Percentiles rank a stretch among this genome's conserved stretches.
Conservation (phyloP, 2,113 vertebrate species). For the Diglossa brunneiventris region DNA sequence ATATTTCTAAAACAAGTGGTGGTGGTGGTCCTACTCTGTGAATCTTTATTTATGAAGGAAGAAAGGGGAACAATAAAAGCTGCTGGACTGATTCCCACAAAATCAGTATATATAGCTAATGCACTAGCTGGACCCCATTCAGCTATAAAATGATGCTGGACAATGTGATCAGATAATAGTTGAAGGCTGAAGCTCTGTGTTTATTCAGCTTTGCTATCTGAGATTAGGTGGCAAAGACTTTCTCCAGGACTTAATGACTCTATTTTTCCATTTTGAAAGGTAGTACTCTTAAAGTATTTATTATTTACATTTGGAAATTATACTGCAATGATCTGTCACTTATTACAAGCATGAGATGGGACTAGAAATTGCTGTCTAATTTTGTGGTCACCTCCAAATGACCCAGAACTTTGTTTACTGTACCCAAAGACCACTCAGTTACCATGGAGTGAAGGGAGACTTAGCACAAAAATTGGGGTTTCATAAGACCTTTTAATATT, state of each 20-base stretch:
- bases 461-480: neutral
- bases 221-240: conserved; percentile 32
- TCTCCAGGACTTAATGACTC: conserved; percentile 7
- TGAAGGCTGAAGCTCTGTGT: neutral
- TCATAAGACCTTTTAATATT: neutral
- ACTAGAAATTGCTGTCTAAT: neutral
- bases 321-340: neutral
- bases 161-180: conserved; percentile 25
- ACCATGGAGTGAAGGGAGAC: neutral
- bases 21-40: neutral
- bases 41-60: neutral
- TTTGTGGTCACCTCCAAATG: conserved; percentile 3
- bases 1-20: neutral
- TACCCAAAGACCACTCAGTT: neutral
- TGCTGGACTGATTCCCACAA: conserved; percentile 13
- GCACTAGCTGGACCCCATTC: conserved; percentile 38
- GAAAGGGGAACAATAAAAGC: neutral
- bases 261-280: conserved; percentile 9
- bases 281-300: conserved; percentile 6
- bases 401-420: neutral
- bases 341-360: neutral
- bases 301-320: conserved; percentile 5
- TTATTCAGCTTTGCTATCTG: conserved; percentile 47
- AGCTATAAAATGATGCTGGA: conserved; percentile 36
- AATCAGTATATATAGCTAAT: conserved; percentile 27